These are phyloP conservation scores for Thecocarcelia acutangulata DNA, from an alignment of 2,888 invertebrate genomes.

Conservation along the genomic window DNA sequence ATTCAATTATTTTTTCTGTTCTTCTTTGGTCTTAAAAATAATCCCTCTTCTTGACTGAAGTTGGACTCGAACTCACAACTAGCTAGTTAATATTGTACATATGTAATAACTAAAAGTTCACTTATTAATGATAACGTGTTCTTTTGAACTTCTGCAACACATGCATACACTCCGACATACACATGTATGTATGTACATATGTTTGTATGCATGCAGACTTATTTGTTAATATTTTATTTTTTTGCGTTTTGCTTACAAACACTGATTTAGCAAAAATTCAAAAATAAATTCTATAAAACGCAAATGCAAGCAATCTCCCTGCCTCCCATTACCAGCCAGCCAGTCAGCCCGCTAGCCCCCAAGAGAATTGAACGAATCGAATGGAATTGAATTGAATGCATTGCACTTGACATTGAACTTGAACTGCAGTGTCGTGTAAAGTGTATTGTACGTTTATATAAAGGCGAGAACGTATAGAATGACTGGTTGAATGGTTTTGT, in stretches of 20 bases:
- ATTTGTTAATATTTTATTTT: conserved; percentile 25
- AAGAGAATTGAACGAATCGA: conserved; percentile 8
- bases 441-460: conserved; percentile 57
- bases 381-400: conserved; percentile 55
- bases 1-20: no score
- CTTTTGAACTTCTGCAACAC: conserved; percentile 25
- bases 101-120: no score
- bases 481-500: conserved; percentile 5
- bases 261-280: conserved; percentile 20
- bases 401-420: conserved; percentile 79
- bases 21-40: no score
- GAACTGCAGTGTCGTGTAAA: conserved; percentile 74
- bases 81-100: no score
- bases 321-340: neutral
- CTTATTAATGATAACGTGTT: neutral
- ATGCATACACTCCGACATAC: conserved; percentile 6
- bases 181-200: neutral
- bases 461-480: conserved; percentile 11
- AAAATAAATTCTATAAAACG: conserved; percentile 29
- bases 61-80: no score
- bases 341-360: neutral
- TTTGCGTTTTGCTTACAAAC: neutral
- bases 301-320: conserved; percentile 11
- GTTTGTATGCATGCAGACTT: no score
- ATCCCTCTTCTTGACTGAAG: no score